These are phyloP conservation scores for Eilema caniola DNA, from an alignment of 2,888 invertebrate genomes.

Conservation along the genomic window DNA sequence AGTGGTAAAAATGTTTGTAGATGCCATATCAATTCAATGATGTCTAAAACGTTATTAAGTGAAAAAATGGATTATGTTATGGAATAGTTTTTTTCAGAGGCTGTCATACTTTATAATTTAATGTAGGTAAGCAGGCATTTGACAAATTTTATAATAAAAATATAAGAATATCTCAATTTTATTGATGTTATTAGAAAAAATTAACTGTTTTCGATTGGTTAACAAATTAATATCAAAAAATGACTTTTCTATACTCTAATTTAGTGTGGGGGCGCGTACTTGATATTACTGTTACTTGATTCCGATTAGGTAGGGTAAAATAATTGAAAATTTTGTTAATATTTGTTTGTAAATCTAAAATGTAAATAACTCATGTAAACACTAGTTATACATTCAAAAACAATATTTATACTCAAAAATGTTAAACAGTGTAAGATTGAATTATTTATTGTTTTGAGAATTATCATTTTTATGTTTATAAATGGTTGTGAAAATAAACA, in stretches of 20 bases:
- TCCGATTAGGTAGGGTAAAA: constrained; percentile 61
- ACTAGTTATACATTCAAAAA: constrained; percentile 51
- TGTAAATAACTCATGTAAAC: constrained; percentile 59
- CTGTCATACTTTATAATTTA: no score
- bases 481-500: constrained; percentile 73
- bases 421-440: constrained; percentile 52
- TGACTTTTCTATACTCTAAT: not conserved
- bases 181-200: not conserved
- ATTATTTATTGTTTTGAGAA: constrained; percentile 30
- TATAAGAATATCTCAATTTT: not conserved
- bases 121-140: no score
- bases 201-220: not conserved
- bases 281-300: constrained; percentile 44
- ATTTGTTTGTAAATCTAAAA: constrained; percentile 56
- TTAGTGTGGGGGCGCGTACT: constrained; percentile 24
- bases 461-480: constrained; percentile 55
- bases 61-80: not conserved
- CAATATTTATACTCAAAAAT: constrained; percentile 60
- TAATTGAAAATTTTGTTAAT: constrained; percentile 56
- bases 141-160: no score
- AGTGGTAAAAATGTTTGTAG: not conserved
- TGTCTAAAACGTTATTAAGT: not conserved
- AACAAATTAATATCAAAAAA: not conserved
- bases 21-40: not conserved
- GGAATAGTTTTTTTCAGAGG: not conserved